Evolutionary conservation across 2,888 invertebrate genomes (phyloP).

Genomic region (Dolomedes plantarius): DNA sequence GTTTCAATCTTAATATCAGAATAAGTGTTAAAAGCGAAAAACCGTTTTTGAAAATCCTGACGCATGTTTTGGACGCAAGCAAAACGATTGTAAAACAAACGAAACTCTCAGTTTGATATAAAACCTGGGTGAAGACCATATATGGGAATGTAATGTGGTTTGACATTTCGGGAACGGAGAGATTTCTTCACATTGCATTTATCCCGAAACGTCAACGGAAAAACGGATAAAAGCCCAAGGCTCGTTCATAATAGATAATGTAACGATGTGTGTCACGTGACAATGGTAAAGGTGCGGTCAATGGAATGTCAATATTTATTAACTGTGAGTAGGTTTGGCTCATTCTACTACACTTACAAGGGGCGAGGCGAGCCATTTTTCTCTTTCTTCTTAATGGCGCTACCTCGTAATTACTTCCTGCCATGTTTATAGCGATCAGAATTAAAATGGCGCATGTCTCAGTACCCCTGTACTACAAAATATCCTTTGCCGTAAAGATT

Average conservation of each 20-base stretch:
- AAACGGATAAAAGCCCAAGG: constrained; percentile 32
- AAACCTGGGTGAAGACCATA: no score
- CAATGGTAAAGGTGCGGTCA: constrained; percentile 51
- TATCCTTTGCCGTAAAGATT: no score
- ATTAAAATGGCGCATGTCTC: constrained; percentile 16
- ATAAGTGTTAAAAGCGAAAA: no score
- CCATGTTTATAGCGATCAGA: constrained; percentile 4
- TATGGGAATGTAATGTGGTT: background rate
- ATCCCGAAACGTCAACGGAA: constrained; percentile 2
- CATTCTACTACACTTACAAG: background rate
- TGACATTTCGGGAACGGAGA: background rate
- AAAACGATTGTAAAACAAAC: no score
- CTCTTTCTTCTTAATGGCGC: background rate
- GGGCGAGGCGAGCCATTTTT: background rate
- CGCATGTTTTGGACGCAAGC: no score
- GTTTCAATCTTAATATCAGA: no score
- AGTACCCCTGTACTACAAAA: no score
- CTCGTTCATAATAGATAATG: constrained; percentile 37
- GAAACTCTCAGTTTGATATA: no score
- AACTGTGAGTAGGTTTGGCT: background rate
- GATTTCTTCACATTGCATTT: background rate
- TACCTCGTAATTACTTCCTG: constrained; percentile 3
- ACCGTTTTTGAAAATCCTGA: no score
- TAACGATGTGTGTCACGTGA: constrained; percentile 57
- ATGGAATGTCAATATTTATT: constrained; percentile 61